phyloP scores from a whole-genome alignment of 2,888 invertebrate genomes.

The Pollenia amentaria region DNA sequence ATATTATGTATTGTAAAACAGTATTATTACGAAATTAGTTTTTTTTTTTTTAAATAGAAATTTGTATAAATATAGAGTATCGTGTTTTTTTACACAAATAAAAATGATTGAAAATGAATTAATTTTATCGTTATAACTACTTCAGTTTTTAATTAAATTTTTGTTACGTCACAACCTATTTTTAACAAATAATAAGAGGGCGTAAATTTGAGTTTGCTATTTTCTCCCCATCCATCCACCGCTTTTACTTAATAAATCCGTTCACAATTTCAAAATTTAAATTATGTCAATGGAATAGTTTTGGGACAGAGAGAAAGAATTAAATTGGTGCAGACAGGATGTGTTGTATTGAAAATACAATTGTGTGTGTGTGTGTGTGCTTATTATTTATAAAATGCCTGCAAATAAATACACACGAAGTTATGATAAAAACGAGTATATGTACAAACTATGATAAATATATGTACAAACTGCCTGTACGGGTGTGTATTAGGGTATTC shows the following conservation, averaged over 20 bases:
- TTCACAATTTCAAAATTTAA: not conserved
- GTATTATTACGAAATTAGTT: too few species aligned
- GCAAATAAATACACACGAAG: slow-evolving; percentile 9
- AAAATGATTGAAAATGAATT: too few species aligned
- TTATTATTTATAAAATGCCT: not conserved
- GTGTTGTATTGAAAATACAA: not conserved
- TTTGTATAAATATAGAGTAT: too few species aligned
- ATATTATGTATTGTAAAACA: too few species aligned
- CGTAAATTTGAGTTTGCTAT: too few species aligned
- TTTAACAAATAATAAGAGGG: not conserved
- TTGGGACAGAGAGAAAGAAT: not conserved
- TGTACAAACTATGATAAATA: not conserved
- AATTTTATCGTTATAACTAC: too few species aligned
- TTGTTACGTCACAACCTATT: slow-evolving; percentile 1
- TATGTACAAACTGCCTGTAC: not conserved
- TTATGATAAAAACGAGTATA: not conserved
- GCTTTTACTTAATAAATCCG: too few species aligned
- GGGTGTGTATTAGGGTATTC: not conserved
- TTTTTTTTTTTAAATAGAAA: too few species aligned
- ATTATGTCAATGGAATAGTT: slow-evolving; percentile 23
- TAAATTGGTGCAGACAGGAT: not conserved
- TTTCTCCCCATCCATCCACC: not conserved
- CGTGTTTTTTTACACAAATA: too few species aligned
- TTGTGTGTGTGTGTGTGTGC: not conserved
- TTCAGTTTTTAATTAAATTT: not conserved